Evolutionary conservation across 2,797 vertebrate species (phyloP).

Genomic region (Lithobates sylvaticus): DNA sequence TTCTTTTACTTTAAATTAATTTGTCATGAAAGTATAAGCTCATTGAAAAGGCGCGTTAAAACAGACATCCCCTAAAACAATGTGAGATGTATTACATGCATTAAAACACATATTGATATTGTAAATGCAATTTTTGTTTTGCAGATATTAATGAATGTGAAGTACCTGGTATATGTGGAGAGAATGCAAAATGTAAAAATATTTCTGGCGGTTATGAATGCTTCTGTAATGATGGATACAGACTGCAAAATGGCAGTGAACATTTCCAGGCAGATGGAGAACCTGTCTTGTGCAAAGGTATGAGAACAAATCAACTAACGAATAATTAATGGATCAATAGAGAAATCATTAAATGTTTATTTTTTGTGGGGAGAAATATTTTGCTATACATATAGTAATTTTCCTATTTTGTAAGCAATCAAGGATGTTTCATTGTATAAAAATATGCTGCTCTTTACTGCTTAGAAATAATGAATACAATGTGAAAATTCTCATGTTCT

Average conservation of each 20-base stretch:
- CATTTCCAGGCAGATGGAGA: constrained; percentile 77
- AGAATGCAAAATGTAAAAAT: constrained; percentile 83
- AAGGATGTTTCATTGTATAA: no score
- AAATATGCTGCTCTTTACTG: no score
- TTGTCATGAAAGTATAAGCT: neutral
- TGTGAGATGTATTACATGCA: neutral
- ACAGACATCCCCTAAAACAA: neutral
- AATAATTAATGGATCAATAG: no score
- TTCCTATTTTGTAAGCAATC: no score
- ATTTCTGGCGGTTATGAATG: constrained; percentile 84
- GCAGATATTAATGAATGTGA: constrained; percentile 89
- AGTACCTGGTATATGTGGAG: constrained; percentile 78
- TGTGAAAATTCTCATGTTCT: no score
- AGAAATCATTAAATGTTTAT: no score
- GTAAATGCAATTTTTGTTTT: neutral
- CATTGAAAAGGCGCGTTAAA: neutral
- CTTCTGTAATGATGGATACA: constrained; percentile 83
- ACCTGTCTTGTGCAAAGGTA: constrained; percentile 81
- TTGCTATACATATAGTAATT: no score
- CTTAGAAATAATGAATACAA: no score
- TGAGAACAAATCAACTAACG: neutral
- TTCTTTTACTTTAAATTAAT: no score
- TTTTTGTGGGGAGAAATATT: no score
- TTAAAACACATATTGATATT: neutral
- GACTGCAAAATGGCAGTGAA: constrained; percentile 73